These are phyloP conservation scores for Riparia riparia DNA, from an alignment of 2,113 vertebrate genomes.

Conservation along the genomic window DNA sequence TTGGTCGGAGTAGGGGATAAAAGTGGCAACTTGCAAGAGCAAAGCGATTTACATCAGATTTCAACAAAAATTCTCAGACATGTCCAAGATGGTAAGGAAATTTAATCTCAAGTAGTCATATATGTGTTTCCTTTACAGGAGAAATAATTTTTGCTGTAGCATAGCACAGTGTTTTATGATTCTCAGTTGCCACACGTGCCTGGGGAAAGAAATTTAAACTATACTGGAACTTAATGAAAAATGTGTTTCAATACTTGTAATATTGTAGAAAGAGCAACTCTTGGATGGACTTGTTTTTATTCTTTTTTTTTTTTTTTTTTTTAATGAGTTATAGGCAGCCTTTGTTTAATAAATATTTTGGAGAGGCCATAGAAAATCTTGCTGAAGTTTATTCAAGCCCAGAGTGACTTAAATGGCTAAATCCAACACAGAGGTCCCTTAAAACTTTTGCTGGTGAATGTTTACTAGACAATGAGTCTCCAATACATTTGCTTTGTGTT, in stretches of 20 bases:
- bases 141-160: background rate
- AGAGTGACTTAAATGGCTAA: background rate
- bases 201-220: background rate
- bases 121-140: background rate
- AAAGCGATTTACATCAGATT: background rate
- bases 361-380: background rate
- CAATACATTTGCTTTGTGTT: background rate
- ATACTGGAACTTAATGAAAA: background rate
- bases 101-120: background rate
- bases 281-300: background rate
- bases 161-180: background rate
- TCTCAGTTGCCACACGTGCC: background rate
- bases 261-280: background rate
- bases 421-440: background rate
- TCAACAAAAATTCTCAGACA: background rate
- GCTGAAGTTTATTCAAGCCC: background rate
- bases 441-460: background rate
- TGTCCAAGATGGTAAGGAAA: background rate
- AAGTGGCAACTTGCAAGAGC: background rate
- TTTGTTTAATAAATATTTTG: background rate
- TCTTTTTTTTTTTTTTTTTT: background rate
- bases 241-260: background rate
- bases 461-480: background rate
- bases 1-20: background rate
- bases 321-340: background rate